phyloP scores from a whole-genome alignment of 2,888 invertebrate species.

The Lepidochrysops patricia region DNA sequence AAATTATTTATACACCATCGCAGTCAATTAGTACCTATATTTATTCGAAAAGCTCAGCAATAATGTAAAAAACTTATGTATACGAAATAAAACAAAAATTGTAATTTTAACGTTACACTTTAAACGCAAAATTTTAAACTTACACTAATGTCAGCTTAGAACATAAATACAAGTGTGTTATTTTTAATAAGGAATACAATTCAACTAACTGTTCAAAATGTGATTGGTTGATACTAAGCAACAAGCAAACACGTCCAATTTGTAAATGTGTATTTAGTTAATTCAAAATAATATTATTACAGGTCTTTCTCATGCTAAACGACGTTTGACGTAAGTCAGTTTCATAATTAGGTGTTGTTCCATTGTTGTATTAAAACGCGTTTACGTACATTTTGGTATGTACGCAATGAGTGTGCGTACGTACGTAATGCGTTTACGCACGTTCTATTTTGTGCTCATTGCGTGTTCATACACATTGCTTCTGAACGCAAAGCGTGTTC shows the following conservation, averaged over 20 bases:
- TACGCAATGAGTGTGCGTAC: neutral
- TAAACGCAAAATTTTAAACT: too few relatives aligned
- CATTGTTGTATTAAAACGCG: neutral
- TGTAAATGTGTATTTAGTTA: constrained; percentile 1
- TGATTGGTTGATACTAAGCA: neutral
- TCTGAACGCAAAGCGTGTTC: neutral
- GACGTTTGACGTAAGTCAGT: constrained; percentile 6
- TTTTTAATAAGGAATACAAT: too few relatives aligned
- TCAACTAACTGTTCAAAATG: neutral
- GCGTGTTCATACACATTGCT: neutral
- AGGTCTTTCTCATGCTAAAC: constrained; percentile 7
- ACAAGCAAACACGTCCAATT: neutral
- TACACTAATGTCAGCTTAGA: too few relatives aligned
- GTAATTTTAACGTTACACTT: too few relatives aligned
- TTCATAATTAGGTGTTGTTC: constrained; percentile 4
- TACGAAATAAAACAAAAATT: too few relatives aligned
- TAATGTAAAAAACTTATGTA: too few relatives aligned
- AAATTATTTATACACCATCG: too few relatives aligned
- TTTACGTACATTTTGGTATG: neutral
- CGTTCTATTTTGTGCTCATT: neutral
- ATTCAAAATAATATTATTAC: constrained; percentile 4
- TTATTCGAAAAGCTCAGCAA: too few relatives aligned
- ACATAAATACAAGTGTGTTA: too few relatives aligned
- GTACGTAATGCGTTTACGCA: neutral
- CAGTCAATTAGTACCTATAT: too few relatives aligned